Conservation (phyloP, 2,888 invertebrate genomes). For the Electrophaes corylata region DNA sequence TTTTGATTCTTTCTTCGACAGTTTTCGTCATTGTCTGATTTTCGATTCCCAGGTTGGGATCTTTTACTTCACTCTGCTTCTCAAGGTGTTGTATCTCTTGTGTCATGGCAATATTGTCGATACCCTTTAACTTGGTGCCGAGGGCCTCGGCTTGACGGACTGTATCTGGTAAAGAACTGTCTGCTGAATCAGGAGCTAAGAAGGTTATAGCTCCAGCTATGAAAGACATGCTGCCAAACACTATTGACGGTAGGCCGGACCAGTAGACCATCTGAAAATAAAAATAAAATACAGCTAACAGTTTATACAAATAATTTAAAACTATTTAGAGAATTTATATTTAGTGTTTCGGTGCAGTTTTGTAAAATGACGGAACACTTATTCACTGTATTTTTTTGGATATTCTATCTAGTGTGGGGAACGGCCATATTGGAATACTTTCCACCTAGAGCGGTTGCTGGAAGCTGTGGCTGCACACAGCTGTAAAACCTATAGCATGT, state of each 20-base stretch:
- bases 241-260: conserved; percentile 64
- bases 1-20: conserved; percentile 9
- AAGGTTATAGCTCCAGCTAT: conserved; percentile 63
- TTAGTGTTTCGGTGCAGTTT: no score
- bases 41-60: conserved; percentile 2
- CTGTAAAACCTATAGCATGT: no score
- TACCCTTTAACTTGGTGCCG: conserved; percentile 43
- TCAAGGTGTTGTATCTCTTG: conserved; percentile 16
- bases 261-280: conserved; percentile 63
- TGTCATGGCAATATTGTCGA: conserved; percentile 36
- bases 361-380: no score
- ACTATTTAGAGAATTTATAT: not conserved
- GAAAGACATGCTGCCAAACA: conserved; percentile 61
- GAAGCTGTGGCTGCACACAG: no score
- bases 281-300: not conserved
- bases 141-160: conserved; percentile 66
- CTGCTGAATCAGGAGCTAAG: conserved; percentile 62
- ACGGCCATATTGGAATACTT: no score
- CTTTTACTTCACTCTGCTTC: conserved; percentile 9
- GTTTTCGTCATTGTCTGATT: conserved; percentile 8
- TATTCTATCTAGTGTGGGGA: no score
- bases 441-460: no score
- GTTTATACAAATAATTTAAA: no score
- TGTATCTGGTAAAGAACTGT: conserved; percentile 64
- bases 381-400: no score